Conservation (phyloP, 2,888 invertebrate species). For the Tipula vernalis region DNA sequence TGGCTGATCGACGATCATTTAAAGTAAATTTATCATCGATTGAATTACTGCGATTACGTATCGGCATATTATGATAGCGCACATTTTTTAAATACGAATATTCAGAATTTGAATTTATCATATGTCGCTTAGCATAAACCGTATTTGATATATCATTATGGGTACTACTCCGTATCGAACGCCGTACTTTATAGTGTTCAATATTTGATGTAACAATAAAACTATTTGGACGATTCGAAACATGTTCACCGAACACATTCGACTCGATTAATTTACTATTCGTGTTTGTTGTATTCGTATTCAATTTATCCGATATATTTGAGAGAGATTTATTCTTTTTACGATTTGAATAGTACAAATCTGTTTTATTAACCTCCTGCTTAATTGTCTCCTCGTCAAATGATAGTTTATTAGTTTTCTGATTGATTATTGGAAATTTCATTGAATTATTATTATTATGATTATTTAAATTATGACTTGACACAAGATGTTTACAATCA, state of each 20-base stretch:
- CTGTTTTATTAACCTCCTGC: constrained; percentile 10
- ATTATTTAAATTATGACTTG: constrained; percentile 15
- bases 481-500: constrained; percentile 22
- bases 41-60: background rate
- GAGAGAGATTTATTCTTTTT: constrained; percentile 22
- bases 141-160: constrained; percentile 10
- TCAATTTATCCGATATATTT: constrained; percentile 18
- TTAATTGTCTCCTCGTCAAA: constrained; percentile 10
- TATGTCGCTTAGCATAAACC: background rate
- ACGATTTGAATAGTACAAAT: constrained; percentile 18
- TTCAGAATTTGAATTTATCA: constrained; percentile 5
- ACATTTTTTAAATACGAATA: constrained; percentile 8
- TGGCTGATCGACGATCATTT: background rate
- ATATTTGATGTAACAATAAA: constrained; percentile 7
- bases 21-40: background rate
- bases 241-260: constrained; percentile 9
- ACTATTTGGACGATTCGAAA: constrained; percentile 11
- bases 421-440: constrained; percentile 21
- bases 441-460: constrained; percentile 18
- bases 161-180: background rate
- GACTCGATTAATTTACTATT: background rate
- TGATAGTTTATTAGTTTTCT: constrained; percentile 4
- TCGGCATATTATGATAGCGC: background rate
- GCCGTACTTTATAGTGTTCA: constrained; percentile 7
- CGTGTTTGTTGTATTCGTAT: background rate